phyloP scores from a whole-genome alignment of 2,888 invertebrate species.

The Drosophila mettleri region DNA sequence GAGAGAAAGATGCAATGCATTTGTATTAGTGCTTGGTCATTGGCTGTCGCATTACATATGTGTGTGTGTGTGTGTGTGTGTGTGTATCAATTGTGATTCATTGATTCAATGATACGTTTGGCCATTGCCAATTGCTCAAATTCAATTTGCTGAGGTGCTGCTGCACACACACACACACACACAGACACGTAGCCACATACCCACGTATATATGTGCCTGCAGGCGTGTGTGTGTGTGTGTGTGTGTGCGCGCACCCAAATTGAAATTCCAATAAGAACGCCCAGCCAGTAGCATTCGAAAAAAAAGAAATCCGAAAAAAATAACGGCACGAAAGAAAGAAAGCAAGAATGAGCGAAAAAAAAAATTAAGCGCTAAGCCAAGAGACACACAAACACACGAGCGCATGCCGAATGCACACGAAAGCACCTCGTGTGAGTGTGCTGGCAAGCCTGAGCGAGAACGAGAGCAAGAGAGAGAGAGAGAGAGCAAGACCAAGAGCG shows the following conservation, averaged over 20 bases:
- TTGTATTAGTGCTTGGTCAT: conserved; percentile 33
- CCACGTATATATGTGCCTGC: conserved; percentile 25
- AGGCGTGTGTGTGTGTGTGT: conserved; percentile 16
- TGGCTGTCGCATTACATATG: conserved; percentile 31
- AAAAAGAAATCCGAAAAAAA: conserved; percentile 20
- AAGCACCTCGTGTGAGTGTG: conserved; percentile 16
- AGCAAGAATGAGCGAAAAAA: conserved; percentile 10
- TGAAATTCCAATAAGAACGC: conserved; percentile 72
- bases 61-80: conserved; percentile 8
- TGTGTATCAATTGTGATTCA: conserved; percentile 17
- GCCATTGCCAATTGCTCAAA: conserved; percentile 35
- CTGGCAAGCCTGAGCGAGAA: conserved; percentile 13
- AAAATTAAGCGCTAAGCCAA: conserved; percentile 29
- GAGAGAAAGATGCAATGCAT: conserved; percentile 15
- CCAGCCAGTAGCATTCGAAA: conserved; percentile 26
- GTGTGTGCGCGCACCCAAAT: conserved; percentile 27
- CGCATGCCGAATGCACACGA: conserved; percentile 43
- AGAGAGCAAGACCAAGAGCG: conserved; percentile 13
- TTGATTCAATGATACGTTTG: conserved; percentile 42
- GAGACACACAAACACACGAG: conserved; percentile 33
- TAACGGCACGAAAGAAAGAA: conserved; percentile 18
- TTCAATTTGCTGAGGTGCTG: conserved; percentile 46
- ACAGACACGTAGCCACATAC: too few relatives aligned
- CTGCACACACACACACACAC: not conserved
- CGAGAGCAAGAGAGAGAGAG: conserved; percentile 12